Base-by-base conservation (phyloP, 2,797 vertebrate species). In the Melanogrammus aeglefinus region DNA sequence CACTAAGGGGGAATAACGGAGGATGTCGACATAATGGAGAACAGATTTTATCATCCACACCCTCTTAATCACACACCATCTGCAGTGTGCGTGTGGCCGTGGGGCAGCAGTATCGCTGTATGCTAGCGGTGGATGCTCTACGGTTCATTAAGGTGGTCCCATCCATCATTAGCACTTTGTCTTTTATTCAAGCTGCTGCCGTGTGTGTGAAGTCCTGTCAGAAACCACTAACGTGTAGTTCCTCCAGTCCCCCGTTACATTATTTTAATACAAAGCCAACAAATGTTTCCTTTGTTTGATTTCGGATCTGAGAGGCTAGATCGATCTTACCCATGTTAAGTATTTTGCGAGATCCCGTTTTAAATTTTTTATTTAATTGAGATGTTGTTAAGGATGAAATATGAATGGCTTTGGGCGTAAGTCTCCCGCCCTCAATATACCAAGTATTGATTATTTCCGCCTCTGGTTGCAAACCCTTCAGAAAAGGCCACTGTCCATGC, bases 1-100 rank as follows among this genome's bases (percentile, higher is more conserved):
- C 90, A 84, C 85, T 85, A 84, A 87, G 90, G 92, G 92, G 89
- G 89, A 92, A 92, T 93, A 91, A 91, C 92, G 88, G 88, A 89
- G 88, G 89, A 91, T 88, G 83, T 71, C 85, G 78, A 89, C 78
- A 82, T 85, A 90, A 90, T 88, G 86, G 86, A 84, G 87, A 86
- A 80, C 86, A 87, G 90, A 89, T 92, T 93, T 92, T 90, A 91
- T 94, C 91, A 89, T 87, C 88, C 89, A 89, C 91, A 90, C 86
- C 81, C 91, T 90, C 87, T 91, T 91, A 91, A 86, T 86, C 87
- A 90, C 84, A 80, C 84, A 83, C 90, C 92, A 91, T 92, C 92
- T 93, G 93, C 84, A 44, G 12, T 82, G 81, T 87, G 72, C 77
- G 75, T 80, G 72, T 81, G 72, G 80, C 39, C 78, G 47, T 24